phyloP scores from a whole-genome alignment of 2,888 invertebrate species.

The Scaeva pyrastri region DNA sequence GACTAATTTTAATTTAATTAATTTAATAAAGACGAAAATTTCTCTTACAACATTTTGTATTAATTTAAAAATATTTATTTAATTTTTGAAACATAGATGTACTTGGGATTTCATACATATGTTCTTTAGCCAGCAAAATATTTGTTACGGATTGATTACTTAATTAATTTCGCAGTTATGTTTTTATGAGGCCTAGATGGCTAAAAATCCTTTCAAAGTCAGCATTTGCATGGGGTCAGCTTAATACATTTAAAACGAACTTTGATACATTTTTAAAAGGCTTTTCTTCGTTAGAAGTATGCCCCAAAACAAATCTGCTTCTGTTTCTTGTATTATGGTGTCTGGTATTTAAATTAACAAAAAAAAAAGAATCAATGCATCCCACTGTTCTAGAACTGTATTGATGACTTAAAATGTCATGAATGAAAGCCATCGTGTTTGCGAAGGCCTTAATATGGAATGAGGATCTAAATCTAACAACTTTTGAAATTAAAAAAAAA shows the following conservation, averaged over 20 bases:
- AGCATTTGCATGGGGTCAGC: neutral
- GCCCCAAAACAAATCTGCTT: slow-evolving; percentile 5
- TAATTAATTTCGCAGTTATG: neutral
- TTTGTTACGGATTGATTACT: neutral
- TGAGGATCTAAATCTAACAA: neutral
- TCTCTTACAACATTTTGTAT: no score
- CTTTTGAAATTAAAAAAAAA: no score
- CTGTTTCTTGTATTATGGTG: neutral
- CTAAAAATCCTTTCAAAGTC: neutral
- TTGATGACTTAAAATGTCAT: slow-evolving; percentile 7
- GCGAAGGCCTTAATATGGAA: slow-evolving; percentile 16
- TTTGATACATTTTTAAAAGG: neutral
- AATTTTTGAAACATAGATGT: neutral
- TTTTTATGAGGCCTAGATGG: neutral
- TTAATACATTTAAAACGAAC: no score
- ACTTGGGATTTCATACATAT: neutral
- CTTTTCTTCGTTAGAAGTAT: slow-evolving; percentile 6
- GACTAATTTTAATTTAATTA: no score
- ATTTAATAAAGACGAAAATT: no score
- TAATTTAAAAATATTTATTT: neutral
- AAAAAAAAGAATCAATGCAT: neutral
- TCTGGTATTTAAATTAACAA: neutral
- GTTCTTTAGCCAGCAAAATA: neutral
- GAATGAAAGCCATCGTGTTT: slow-evolving; percentile 26
- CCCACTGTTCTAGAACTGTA: neutral